phyloP scores from a whole-genome alignment of 1,140 invertebrate genomes.

The Drosophila pandora region DNA sequence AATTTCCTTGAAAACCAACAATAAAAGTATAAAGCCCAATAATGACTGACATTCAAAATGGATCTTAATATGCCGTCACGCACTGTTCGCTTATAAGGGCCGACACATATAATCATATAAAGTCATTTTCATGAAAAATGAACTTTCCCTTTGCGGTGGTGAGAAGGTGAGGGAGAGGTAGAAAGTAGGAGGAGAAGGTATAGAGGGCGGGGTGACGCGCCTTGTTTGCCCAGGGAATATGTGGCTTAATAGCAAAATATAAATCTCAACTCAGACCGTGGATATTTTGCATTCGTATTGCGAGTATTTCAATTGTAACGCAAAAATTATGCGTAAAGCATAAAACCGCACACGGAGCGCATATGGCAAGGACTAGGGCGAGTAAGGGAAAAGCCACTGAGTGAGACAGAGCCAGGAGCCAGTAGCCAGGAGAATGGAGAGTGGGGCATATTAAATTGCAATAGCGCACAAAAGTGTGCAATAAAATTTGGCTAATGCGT shows the following conservation, averaged over 20 bases:
- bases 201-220: neutral
- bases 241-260: slow-evolving; percentile 59
- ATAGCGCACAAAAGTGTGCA: slow-evolving; percentile 78
- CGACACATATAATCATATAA: slow-evolving; percentile 44
- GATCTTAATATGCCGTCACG: slow-evolving; percentile 28
- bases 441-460: slow-evolving; percentile 77
- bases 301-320: slow-evolving; percentile 60
- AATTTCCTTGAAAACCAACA: neutral
- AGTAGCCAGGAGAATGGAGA: neutral
- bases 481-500: slow-evolving; percentile 82
- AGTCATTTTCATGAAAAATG: slow-evolving; percentile 52
- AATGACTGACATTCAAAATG: slow-evolving; percentile 25
- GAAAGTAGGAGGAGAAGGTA: neutral
- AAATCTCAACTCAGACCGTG: slow-evolving; percentile 56
- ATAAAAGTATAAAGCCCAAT: slow-evolving; percentile 1
- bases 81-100: slow-evolving; percentile 28
- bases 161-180: neutral
- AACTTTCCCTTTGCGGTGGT: slow-evolving; percentile 39
- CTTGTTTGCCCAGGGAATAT: slow-evolving; percentile 40
- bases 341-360: slow-evolving; percentile 66
- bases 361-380: slow-evolving; percentile 21
- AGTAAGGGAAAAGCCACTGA: neutral
- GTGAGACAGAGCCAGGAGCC: too few species aligned
- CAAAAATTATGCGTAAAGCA: slow-evolving; percentile 77
- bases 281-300: slow-evolving; percentile 55